Percentiles rank a stretch among this genome's conserved stretches.
Evolutionary conservation across 1,140 invertebrate genomes (phyloP).

Genomic region (Catajapyx aquilonaris): DNA sequence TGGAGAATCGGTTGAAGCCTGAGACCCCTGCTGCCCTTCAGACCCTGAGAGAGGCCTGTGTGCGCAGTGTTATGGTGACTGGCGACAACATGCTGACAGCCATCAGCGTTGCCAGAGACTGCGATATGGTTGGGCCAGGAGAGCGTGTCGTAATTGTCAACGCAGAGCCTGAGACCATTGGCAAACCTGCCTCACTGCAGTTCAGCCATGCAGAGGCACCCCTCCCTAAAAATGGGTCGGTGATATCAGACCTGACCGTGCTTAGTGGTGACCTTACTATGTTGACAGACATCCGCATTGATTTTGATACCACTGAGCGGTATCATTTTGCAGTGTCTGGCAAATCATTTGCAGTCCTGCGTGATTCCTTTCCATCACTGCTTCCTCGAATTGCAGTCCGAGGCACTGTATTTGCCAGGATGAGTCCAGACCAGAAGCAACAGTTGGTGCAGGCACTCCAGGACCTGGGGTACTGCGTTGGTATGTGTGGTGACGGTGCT

Average conservation of each 20-base stretch:
- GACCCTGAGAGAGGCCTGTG: slow-evolving; percentile 51
- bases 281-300: slow-evolving; percentile 17
- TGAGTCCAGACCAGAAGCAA: slow-evolving; percentile 91
- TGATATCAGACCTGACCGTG: slow-evolving; percentile 8
- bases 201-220: slow-evolving; percentile 10
- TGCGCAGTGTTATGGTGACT: slow-evolving; percentile 82
- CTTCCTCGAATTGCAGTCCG: slow-evolving; percentile 41
- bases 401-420: slow-evolving; percentile 78
- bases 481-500: slow-evolving; percentile 81
- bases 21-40: slow-evolving; percentile 57
- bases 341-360: slow-evolving; percentile 43
- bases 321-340: slow-evolving; percentile 49
- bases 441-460: slow-evolving; percentile 71
- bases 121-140: slow-evolving; percentile 53
- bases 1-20: slow-evolving; percentile 76
- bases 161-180: slow-evolving; percentile 7
- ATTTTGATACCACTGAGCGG: slow-evolving; percentile 10
- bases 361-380: slow-evolving; percentile 42
- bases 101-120: slow-evolving; percentile 73
- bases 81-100: slow-evolving; percentile 89
- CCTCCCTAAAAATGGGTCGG: slow-evolving; percentile 4
- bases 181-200: slow-evolving; percentile 9
- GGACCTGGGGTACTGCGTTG: slow-evolving; percentile 55
- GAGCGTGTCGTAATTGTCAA: slow-evolving; percentile 56
- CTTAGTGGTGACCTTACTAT: slow-evolving; percentile 9